Percentiles rank a stretch among this genome's conserved stretches.
phyloP scores from a whole-genome alignment of 2,888 invertebrate species.

The Erebia epiphron region DNA sequence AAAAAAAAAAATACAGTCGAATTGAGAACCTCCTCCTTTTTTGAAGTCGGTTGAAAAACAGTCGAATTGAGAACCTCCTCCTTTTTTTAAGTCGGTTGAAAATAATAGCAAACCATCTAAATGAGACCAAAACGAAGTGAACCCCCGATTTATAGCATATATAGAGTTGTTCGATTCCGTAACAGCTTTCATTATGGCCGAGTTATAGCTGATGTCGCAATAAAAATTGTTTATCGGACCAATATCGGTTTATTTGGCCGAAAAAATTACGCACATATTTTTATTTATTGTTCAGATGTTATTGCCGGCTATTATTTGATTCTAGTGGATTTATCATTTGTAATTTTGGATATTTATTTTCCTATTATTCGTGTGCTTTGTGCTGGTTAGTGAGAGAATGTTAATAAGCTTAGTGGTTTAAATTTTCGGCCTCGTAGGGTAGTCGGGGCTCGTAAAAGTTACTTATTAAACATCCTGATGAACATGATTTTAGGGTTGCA shows the following conservation, averaged over 20 bases:
- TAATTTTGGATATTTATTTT: slow-evolving; percentile 16
- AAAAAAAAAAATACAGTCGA: no score
- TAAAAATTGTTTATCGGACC: slow-evolving; percentile 47
- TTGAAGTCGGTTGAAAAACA: no score
- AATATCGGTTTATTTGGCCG: slow-evolving; percentile 44
- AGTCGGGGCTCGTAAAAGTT: background rate
- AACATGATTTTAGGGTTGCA: no score
- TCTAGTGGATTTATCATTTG: slow-evolving; percentile 25
- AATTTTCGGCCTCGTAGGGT: background rate
- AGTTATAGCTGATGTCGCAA: slow-evolving; percentile 42
- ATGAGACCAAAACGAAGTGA: slow-evolving; percentile 18
- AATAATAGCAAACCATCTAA: slow-evolving; percentile 15
- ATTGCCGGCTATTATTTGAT: slow-evolving; percentile 28
- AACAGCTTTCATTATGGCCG: slow-evolving; percentile 36
- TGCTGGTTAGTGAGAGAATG: background rate
- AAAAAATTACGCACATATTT: slow-evolving; percentile 36
- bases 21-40: no score
- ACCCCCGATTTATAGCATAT: slow-evolving; percentile 26
- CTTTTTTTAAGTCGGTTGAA: no score
- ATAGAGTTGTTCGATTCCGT: slow-evolving; percentile 24
- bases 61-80: no score
- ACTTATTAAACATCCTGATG: no score
- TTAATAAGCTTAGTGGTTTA: background rate
- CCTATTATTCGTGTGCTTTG: background rate
- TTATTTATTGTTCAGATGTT: slow-evolving; percentile 36